Conservation (phyloP, 2,797 vertebrate species). For the Enteromius treurensis region DNA sequence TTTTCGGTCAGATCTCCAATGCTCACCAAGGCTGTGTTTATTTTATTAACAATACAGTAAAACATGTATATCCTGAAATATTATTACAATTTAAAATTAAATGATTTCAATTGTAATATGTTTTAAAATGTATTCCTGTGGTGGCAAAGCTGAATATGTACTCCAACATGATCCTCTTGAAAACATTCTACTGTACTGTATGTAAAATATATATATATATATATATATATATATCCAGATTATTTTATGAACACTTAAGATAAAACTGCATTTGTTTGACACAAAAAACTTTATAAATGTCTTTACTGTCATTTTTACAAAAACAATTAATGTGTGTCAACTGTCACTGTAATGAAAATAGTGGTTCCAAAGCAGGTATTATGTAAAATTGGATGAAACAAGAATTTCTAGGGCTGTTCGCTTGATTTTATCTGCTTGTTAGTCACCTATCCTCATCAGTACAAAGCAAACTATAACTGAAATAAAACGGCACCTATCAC, state of each 20-base stretch:
- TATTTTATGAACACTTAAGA: background rate
- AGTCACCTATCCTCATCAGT: background rate
- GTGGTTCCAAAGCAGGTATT: background rate
- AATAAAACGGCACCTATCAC: background rate
- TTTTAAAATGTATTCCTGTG: background rate
- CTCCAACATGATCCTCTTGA: background rate
- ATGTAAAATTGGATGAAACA: background rate
- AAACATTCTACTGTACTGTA: background rate
- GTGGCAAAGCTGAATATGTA: background rate
- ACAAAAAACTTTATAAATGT: background rate
- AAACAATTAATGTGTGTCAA: background rate
- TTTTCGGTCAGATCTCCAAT: background rate
- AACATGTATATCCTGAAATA: background rate
- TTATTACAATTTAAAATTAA: background rate
- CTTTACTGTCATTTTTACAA: background rate
- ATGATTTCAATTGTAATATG: background rate
- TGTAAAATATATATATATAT: too few relatives aligned
- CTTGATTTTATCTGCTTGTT: background rate
- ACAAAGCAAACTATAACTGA: slow-evolving; percentile 9
- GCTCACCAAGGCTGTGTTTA: background rate
- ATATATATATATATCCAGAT: too few relatives aligned
- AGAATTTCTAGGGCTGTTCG: background rate
- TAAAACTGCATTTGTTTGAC: background rate
- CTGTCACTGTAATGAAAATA: background rate
- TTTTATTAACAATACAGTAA: background rate